A percentile compares a stretch with the other conserved stretches of the same genome.
Evolutionary conservation across 2,888 invertebrate genomes (phyloP).

Genomic region (Polyploca ridens): DNA sequence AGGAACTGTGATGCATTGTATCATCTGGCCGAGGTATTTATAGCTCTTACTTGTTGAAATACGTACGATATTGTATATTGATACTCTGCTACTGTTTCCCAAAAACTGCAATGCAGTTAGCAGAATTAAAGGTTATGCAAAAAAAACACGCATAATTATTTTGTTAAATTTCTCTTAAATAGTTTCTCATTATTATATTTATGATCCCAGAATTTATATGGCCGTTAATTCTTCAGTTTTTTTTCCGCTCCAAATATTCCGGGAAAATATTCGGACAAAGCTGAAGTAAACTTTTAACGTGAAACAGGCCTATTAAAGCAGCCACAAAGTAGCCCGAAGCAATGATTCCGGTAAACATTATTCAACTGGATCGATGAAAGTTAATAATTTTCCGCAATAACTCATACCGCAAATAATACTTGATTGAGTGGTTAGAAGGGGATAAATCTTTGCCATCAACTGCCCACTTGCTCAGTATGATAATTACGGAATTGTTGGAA

Average conservation of each 20-base stretch:
- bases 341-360: neutral
- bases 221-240: neutral
- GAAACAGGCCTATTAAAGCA: neutral
- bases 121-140: too few species aligned
- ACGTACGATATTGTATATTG: neutral
- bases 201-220: too few species aligned
- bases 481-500: neutral
- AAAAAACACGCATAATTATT: too few species aligned
- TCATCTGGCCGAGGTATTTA: slow-evolving; percentile 3
- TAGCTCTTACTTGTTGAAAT: neutral
- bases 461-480: neutral
- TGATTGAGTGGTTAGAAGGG: neutral
- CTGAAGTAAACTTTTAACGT: neutral
- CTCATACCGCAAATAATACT: slow-evolving; percentile 3
- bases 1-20: neutral
- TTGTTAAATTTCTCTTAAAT: too few species aligned
- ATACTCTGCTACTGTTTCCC: too few species aligned
- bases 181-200: too few species aligned
- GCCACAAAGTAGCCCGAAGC: neutral
- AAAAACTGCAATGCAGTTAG: too few species aligned
- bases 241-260: neutral
- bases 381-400: slow-evolving; percentile 8
- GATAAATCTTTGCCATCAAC: neutral
- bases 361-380: slow-evolving; percentile 7
- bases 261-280: neutral